Evolutionary conservation across 2,888 invertebrate genomes (phyloP).

Genomic region (Coelopa pilipes): DNA sequence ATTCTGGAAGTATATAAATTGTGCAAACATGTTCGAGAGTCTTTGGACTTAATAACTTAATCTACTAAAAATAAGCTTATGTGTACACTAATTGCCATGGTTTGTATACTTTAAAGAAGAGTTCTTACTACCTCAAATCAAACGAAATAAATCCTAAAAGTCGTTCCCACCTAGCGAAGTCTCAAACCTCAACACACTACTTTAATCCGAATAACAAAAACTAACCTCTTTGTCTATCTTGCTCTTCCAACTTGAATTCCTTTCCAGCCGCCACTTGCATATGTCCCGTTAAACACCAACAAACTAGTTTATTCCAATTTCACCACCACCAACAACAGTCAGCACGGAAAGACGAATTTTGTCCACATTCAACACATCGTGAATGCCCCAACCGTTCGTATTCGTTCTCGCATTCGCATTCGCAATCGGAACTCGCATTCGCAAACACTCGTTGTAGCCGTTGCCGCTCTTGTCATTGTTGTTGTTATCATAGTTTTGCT

Average conservation of each 20-base stretch:
- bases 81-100: no score
- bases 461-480: constrained; percentile 34
- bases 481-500: constrained; percentile 41
- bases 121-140: no score
- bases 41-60: no score
- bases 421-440: constrained; percentile 39
- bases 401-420: constrained; percentile 30
- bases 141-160: no score
- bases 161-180: no score
- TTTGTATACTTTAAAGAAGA: no score
- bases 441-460: constrained; percentile 28
- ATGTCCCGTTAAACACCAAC: constrained; percentile 44
- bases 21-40: no score
- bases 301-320: constrained; percentile 31
- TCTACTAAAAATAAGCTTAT: no score
- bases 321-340: constrained; percentile 38
- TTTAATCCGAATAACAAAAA: constrained; percentile 2
- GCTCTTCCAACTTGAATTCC: constrained; percentile 15
- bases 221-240: constrained; percentile 6
- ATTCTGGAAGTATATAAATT: no score
- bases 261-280: constrained; percentile 46
- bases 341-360: constrained; percentile 38
- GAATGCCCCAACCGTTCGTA: constrained; percentile 17
- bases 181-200: no score
- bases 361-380: constrained; percentile 35